Percentiles rank a stretch among this genome's conserved stretches.
Evolutionary conservation across 1,140 invertebrate species (phyloP).

Genomic region (Antheraea pernyi): DNA sequence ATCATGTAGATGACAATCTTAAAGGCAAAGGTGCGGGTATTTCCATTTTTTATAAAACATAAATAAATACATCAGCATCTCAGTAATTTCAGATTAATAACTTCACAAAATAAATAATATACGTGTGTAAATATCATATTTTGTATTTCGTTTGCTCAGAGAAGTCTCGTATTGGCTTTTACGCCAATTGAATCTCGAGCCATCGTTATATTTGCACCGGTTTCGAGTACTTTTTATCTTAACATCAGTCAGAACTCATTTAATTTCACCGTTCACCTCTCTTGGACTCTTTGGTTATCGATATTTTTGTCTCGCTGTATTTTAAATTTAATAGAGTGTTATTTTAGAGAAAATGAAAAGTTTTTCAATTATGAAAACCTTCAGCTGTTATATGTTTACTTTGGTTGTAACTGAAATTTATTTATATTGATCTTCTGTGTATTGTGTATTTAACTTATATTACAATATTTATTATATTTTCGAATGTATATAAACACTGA

Average conservation of each 20-base stretch:
- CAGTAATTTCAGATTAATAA: no score
- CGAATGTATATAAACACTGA: no score
- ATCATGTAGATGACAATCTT: no score
- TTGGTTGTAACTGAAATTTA: no score
- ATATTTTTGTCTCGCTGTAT: not conserved
- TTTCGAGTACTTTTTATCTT: conserved; percentile 3
- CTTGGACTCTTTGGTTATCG: not conserved
- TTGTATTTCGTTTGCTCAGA: conserved; percentile 4
- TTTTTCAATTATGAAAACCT: not conserved
- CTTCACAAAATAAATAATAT: not conserved
- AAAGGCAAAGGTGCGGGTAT: no score
- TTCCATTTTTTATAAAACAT: no score
- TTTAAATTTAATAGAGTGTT: not conserved
- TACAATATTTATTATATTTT: no score
- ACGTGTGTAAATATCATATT: not conserved
- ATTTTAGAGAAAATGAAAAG: conserved; percentile 9
- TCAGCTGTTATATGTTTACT: conserved; percentile 14
- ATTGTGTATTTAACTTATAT: no score
- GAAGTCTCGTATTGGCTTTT: conserved; percentile 2
- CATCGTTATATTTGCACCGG: conserved; percentile 3
- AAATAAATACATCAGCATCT: no score
- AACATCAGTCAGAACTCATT: conserved; percentile 1
- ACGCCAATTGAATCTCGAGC: not conserved
- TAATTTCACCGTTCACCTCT: not conserved
- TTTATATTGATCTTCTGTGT: no score